Percentiles rank a stretch among this genome's conserved stretches.
phyloP scores from a whole-genome alignment of 2,797 vertebrate genomes.

The Acipenser transmontanus region DNA sequence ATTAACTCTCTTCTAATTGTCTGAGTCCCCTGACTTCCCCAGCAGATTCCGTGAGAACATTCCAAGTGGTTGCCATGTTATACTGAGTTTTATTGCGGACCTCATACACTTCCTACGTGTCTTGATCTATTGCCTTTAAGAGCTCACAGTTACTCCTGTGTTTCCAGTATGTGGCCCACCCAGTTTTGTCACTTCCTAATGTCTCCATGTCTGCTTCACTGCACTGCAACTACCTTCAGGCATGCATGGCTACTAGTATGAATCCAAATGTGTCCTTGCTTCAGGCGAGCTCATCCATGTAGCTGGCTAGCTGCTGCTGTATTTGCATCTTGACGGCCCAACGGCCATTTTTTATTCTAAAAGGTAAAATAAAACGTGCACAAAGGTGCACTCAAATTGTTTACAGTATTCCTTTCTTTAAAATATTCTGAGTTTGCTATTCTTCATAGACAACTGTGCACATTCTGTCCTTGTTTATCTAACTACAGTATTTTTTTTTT shows the following conservation, averaged over 20 bases:
- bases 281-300: conserved; percentile 6
- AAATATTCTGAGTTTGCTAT: no score
- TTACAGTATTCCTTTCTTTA: no score
- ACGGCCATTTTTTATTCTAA: neutral
- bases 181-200: conserved; percentile 22
- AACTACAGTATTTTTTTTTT: conserved; percentile 3
- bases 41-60: conserved; percentile 68
- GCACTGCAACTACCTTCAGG: conserved; percentile 44
- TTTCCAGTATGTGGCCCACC: conserved; percentile 46
- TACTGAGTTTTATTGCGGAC: conserved; percentile 57
- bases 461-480: conserved; percentile 10
- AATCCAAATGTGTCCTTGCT: conserved; percentile 13
- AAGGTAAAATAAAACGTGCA: no score
- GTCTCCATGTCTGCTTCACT: conserved; percentile 27
- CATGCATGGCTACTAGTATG: conserved; percentile 15
- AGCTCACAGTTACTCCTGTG: conserved; percentile 39
- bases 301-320: conserved; percentile 6
- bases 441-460: conserved; percentile 3
- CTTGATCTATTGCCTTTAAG: conserved; percentile 55
- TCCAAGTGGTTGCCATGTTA: conserved; percentile 64
- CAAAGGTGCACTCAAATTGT: no score
- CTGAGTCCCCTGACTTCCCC: conserved; percentile 62
- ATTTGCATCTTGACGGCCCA: conserved; percentile 22
- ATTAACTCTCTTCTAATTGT: conserved; percentile 73
- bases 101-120: conserved; percentile 60